Conservation (phyloP, 2,113 vertebrate genomes). For the zebrafish (Danio rerio) region GRCz12tu NC_133177.1:13134501-13135000, state of each 20-base stretch:
- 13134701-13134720: background rate
- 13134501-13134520: slow-evolving; percentile 11
- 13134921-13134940: background rate
- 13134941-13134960: background rate
- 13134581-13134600: background rate
- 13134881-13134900: background rate
- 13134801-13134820: no score
- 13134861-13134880: no score
- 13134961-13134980: background rate
- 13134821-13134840: no score
- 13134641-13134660: background rate
- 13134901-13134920: background rate
- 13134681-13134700: background rate
- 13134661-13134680: background rate
- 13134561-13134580: no score
- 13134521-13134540: no score
- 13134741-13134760: background rate
- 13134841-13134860: no score
- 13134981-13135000: no score
- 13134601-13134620: background rate
- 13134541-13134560: no score
- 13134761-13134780: background rate
- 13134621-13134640: background rate
- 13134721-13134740: background rate
- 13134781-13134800: background rate